Conservation (phyloP, 2,797 vertebrate species). For the Jordanella pulchra region DNA sequence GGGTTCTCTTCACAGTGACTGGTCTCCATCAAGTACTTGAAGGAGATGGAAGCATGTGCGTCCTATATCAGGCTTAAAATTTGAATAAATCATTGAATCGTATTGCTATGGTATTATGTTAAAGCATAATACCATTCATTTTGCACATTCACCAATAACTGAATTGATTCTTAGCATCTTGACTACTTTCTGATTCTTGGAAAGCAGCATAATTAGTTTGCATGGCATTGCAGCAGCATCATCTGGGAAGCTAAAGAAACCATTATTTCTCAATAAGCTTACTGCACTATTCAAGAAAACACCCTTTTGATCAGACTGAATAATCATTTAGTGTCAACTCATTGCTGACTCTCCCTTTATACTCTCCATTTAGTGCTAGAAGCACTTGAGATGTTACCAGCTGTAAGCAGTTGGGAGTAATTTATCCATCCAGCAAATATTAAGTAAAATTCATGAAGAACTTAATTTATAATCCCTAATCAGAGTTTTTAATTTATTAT, state of each 20-base stretch:
- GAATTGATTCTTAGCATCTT: background rate
- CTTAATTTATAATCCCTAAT: background rate
- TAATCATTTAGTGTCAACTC: background rate
- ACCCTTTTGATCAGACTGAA: conserved; percentile 10
- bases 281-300: background rate
- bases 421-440: conserved; percentile 4
- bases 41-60: conserved; percentile 37
- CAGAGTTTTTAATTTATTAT: background rate
- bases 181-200: background rate
- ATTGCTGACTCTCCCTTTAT: conserved; percentile 5
- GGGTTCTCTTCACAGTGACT: conserved; percentile 56
- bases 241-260: background rate
- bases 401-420: conserved; percentile 14
- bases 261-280: background rate
- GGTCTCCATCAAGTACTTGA: conserved; percentile 50
- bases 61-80: conserved; percentile 25
- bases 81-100: conserved; percentile 10
- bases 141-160: background rate
- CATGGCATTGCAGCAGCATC: conserved; percentile 4
- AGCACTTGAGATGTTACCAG: background rate
- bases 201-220: conserved; percentile 2
- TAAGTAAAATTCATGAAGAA: conserved; percentile 5
- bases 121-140: background rate
- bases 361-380: background rate
- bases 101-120: background rate